A percentile compares a stretch with the other conserved stretches of the same genome.
These are phyloP conservation scores for Rhagoletis zephyria DNA, from an alignment of 1,140 invertebrate genomes.

Conservation along the genomic window DNA sequence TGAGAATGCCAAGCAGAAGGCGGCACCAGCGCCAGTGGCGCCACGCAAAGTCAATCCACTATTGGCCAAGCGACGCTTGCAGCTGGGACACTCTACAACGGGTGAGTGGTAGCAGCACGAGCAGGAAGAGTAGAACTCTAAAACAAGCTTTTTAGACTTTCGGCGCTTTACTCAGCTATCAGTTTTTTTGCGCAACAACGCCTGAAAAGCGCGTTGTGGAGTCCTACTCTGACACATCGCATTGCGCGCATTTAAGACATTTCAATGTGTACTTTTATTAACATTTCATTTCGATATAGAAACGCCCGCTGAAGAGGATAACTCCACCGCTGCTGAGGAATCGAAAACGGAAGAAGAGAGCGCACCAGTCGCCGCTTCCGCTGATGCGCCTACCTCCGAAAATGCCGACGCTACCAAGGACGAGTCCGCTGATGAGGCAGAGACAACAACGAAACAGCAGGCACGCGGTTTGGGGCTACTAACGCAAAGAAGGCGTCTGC, in stretches of 20 bases:
- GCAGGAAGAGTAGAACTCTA: too few relatives aligned
- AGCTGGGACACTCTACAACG: constrained; percentile 59
- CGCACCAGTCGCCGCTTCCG: constrained; percentile 61
- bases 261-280: too few relatives aligned
- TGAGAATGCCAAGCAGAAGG: constrained; percentile 66
- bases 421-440: constrained; percentile 74
- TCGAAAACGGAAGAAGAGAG: constrained; percentile 65
- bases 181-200: too few relatives aligned
- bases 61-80: constrained; percentile 69
- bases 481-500: constrained; percentile 77
- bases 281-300: too few relatives aligned
- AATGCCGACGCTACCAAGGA: constrained; percentile 65
- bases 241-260: too few relatives aligned
- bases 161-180: too few relatives aligned
- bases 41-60: constrained; percentile 71
- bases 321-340: constrained; percentile 46
- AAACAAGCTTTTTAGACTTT: too few relatives aligned
- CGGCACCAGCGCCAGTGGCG: constrained; percentile 60
- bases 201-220: too few relatives aligned
- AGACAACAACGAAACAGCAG: constrained; percentile 74
- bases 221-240: too few relatives aligned
- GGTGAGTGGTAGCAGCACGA: constrained; percentile 46
- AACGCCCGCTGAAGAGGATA: constrained; percentile 58
- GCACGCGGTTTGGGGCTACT: constrained; percentile 77
- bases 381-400: constrained; percentile 57